A percentile compares a stretch with the other conserved stretches of the same genome.
Evolutionary conservation across 1,140 invertebrate species (phyloP).

Genomic region (Chelonus insularis): DNA sequence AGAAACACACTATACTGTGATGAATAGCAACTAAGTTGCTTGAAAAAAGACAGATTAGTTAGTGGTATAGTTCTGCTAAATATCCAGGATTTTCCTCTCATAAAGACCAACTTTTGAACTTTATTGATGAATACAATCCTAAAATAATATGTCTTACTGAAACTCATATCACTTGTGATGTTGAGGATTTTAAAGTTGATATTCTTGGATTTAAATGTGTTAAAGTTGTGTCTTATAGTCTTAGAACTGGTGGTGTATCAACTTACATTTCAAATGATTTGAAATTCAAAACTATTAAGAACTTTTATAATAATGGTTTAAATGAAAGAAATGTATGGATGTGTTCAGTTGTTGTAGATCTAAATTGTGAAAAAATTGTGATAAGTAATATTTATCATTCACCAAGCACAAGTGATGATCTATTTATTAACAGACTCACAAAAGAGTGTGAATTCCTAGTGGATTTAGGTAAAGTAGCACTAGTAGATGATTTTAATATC

Average conservation of each 20-base stretch:
- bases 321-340: conserved; percentile 12
- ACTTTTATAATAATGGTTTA: neutral
- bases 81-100: conserved; percentile 3
- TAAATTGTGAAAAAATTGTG: neutral
- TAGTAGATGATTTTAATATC: too few species aligned
- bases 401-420: neutral
- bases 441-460: neutral
- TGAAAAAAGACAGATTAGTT: too few species aligned
- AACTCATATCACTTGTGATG: neutral
- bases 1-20: conserved; percentile 15
- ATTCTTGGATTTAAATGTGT: too few species aligned
- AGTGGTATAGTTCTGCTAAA: conserved; percentile 1
- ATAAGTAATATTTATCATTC: neutral
- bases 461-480: too few species aligned
- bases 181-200: too few species aligned
- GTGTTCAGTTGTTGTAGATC: neutral
- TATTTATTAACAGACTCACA: neutral
- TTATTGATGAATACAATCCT: too few species aligned
- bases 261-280: too few species aligned
- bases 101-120: neutral
- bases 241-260: too few species aligned
- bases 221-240: neutral
- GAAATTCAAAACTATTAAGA: too few species aligned
- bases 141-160: too few species aligned
- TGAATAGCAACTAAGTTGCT: conserved; percentile 12